Evolutionary conservation across 2,113 vertebrate genomes (phyloP).

Genomic region (Tragelaphus strepsiceros): DNA sequence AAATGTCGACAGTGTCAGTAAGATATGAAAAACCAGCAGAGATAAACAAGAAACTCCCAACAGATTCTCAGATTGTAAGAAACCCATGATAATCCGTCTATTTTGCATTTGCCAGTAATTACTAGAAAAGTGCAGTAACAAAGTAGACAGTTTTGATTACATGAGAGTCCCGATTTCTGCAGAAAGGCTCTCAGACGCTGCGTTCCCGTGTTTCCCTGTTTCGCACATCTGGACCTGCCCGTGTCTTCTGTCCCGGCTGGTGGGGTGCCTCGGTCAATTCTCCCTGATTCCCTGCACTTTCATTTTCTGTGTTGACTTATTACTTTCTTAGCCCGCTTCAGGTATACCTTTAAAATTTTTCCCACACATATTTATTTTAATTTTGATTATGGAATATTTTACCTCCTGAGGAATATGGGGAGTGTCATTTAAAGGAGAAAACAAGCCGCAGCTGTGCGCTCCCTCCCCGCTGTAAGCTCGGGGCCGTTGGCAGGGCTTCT

Average conservation of each 20-base stretch:
- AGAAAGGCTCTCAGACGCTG: accelerated
- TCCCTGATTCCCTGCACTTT: background rate
- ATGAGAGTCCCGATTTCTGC: too few relatives aligned
- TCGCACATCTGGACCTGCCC: accelerated
- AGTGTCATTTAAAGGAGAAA: background rate
- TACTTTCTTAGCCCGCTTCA: background rate
- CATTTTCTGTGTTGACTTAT: background rate
- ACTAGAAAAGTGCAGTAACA: background rate
- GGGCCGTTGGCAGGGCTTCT: accelerated
- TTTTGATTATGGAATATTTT: background rate
- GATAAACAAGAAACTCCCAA: too few relatives aligned
- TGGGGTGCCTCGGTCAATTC: accelerated
- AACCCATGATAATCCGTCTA: accelerated
- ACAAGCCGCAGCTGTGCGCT: accelerated
- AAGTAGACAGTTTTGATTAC: background rate
- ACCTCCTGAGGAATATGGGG: accelerated
- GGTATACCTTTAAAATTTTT: too few relatives aligned
- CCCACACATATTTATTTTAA: background rate
- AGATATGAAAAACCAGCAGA: background rate
- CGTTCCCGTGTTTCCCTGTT: too few relatives aligned
- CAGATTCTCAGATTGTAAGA: background rate
- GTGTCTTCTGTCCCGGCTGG: accelerated
- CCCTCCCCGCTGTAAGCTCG: accelerated
- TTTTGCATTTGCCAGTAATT: background rate
- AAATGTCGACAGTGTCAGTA: background rate